Percentiles rank a stretch among this genome's conserved stretches.
Conservation (phyloP, 2,113 vertebrate genomes). For the Cyanoderma ruficeps region DNA sequence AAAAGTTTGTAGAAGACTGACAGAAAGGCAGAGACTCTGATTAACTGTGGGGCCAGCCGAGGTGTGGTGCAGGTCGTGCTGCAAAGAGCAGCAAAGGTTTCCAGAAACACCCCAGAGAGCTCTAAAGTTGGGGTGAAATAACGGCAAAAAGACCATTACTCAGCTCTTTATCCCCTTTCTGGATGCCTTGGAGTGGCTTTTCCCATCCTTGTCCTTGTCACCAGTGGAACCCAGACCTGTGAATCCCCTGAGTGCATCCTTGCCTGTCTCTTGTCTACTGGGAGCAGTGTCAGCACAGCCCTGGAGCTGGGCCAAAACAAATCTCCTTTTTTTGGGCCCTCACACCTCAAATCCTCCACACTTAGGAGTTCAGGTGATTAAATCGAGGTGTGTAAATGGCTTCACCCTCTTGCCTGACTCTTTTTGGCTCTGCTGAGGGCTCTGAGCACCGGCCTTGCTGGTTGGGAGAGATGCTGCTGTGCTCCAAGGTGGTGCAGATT, state of each 20-base stretch:
- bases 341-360: fast-evolving
- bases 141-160: background rate
- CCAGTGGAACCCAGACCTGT: background rate
- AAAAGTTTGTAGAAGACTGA: background rate
- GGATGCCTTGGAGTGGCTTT: background rate
- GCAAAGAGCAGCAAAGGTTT: background rate
- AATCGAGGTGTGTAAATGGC: background rate
- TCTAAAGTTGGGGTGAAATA: background rate
- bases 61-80: background rate
- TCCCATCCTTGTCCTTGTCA: background rate
- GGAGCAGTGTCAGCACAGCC: background rate
- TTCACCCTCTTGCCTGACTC: background rate
- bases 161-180: background rate
- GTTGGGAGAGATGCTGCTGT: background rate
- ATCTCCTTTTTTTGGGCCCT: background rate
- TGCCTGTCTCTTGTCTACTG: fast-evolving
- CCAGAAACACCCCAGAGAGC: background rate
- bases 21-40: background rate
- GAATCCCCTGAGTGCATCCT: background rate
- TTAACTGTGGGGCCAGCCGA: background rate
- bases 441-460: background rate
- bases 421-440: background rate
- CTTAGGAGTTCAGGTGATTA: background rate
- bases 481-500: background rate
- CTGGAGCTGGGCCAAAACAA: background rate